Evolutionary conservation across 1,140 invertebrate species (phyloP), one percentile per base, ranked within the genome.

Genomic region (Wiebesia pumilae): DNA sequence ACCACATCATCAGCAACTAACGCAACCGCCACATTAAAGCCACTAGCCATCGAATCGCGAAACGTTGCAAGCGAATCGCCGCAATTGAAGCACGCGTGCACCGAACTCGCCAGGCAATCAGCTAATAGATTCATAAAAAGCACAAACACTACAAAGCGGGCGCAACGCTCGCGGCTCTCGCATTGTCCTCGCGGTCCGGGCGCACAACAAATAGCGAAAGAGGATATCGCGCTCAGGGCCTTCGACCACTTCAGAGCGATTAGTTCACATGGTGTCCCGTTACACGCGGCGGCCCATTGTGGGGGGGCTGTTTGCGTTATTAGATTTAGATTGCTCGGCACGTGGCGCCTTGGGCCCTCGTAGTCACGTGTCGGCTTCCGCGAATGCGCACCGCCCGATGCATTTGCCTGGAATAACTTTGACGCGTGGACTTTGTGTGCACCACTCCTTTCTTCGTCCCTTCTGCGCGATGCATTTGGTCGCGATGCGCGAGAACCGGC

Each of bases 181-280:
- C 75, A 62, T 85, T 85, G 77, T 86, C 51, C 21, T 54, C 84
- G 33, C 10, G 51, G 19, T 54, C 19, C 2, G 2, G 43, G 4
- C 35, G n/a, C 24, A 19, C 12, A 47, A 24, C 43, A 73, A 83
- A 91, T 90, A 91, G 88, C 89, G 92, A 92, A 93, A 92, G 89
- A 90, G 88, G 90, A 93, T 92, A 89, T 85, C 58, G n/a, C 40
- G n/a, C 9, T 21, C 16, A 0, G 54, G 75, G 27, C 89, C 80
- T 88, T 91, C 88, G 88, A 90, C 91, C 91, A 93, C 91, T 93
- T 91, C 89, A 87, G 78, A 89, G 86, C 91, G 92, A 93, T 93
- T 93, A 93, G 92, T 93, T 93, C 92, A 93, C 92, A 93, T 93
- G 92, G 92, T 93, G 91, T 93, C 90, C 88, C 89, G 89, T 93